Evolutionary conservation across 2,888 invertebrate species (phyloP).

Genomic region (Caenorhabditis virilis): DNA sequence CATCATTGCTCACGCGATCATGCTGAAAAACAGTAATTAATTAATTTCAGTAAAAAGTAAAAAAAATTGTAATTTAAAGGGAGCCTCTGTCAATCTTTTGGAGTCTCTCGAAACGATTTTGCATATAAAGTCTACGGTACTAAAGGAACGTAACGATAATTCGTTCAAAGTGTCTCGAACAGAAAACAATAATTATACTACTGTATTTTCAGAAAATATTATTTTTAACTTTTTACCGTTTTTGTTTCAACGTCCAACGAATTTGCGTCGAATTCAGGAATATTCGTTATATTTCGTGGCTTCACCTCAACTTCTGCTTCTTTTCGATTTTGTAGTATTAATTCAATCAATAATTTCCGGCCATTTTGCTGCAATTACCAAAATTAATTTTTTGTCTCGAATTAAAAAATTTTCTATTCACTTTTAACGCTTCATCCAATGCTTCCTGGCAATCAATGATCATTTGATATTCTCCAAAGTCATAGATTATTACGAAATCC

Average conservation of each 20-base stretch:
- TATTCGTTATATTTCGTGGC: background rate
- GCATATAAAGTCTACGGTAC: background rate
- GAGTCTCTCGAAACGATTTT: background rate
- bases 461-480: conserved; percentile 32
- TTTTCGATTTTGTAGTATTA: conserved; percentile 10
- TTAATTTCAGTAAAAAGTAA: background rate
- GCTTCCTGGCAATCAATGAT: conserved; percentile 28
- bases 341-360: conserved; percentile 22
- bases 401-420: conserved; percentile 10
- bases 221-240: too few relatives aligned
- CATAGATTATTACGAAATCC: conserved; percentile 21
- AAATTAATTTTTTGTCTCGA: conserved; percentile 6
- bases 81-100: background rate
- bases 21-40: conserved; percentile 5
- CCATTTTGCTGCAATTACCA: conserved; percentile 32
- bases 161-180: background rate
- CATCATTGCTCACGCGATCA: conserved; percentile 14
- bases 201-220: too few relatives aligned
- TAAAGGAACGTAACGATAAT: background rate
- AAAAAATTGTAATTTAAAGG: background rate
- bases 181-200: too few relatives aligned
- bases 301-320: conserved; percentile 3
- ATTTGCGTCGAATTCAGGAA: background rate
- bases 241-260: too few relatives aligned
- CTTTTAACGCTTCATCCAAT: conserved; percentile 33